Base-by-base conservation (phyloP, 2,888 invertebrate genomes). In the Leptinotarsa peninsularis region DNA sequence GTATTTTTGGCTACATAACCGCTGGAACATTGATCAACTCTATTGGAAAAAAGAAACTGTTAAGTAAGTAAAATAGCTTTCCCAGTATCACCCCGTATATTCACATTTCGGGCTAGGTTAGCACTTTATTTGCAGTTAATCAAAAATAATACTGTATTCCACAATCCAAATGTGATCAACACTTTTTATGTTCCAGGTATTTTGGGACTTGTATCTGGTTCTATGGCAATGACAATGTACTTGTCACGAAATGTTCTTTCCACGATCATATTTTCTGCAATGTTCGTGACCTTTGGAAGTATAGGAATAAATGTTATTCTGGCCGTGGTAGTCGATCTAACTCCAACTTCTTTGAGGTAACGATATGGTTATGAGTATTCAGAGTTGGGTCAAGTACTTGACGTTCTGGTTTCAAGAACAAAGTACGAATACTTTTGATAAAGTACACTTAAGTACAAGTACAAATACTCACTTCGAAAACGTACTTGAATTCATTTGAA, bases 341-440 rank as follows among this genome's bases (percentile, higher is more conserved):
- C 93, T 78, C 93, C 93, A 1, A 93, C 93, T 0, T 90, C 91
- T 2, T 86, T 93, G 50, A 91, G 93, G 93, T 93, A 84, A 70
- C 49, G 18, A 54, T 43, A 43, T 3, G 13, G 0, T 10, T 3
- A 10, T 43, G 23, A 23, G 13, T 43, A 3, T 43, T 43, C 43
- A 43, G 13, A 43, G 10, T 10, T 43, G 7, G 0, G 43, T 3
- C 7, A 43, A 43, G 10, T 43, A 10, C 43, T 43, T 43, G 13
- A 10, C 43, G 10, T 43, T 43, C 10, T 43, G 2, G 10, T 43
- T 43, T 43, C 3, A 43, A 13, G 3, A 10, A 43, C 3, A 43
- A 33, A 43, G 43, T 10, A 10, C 3, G 10, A 43, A 43, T 13
- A 10, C 10, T 43, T 43, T 43, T 13, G 43, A 43, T 43, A 43